Evolutionary conservation across 2,113 vertebrate genomes (phyloP).

Genomic region (Ciconia stormi): DNA sequence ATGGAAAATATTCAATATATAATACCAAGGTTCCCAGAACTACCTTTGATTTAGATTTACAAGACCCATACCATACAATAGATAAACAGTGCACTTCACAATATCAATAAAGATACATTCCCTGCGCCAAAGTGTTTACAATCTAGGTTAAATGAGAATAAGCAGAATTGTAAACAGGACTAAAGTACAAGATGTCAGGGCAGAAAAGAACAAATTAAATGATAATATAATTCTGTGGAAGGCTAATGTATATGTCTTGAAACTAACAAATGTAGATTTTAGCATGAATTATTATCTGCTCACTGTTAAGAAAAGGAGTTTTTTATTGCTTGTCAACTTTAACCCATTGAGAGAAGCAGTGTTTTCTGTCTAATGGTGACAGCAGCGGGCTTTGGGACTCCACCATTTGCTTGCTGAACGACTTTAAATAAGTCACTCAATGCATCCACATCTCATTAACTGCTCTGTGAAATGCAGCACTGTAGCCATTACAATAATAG

Average conservation of each 20-base stretch:
- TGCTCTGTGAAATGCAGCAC: not conserved
- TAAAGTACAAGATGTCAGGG: not conserved
- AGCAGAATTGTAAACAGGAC: not conserved
- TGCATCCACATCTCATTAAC: not conserved
- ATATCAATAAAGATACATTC: not conserved
- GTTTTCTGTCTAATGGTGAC: not conserved
- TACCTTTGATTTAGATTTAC: slow-evolving; percentile 19
- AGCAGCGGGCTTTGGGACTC: not conserved
- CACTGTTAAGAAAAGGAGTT: not conserved
- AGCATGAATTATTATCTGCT: not conserved
- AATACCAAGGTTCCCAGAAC: slow-evolving; percentile 9
- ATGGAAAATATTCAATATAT: slow-evolving; percentile 32
- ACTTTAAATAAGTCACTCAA: not conserved
- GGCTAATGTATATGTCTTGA: not conserved
- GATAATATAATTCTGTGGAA: not conserved
- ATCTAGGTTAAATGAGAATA: not conserved
- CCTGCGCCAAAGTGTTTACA: not conserved
- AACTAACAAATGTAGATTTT: not conserved
- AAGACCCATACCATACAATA: not conserved
- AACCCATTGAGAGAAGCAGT: not conserved
- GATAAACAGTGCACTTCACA: not conserved
- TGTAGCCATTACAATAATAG: not conserved
- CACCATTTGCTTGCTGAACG: not conserved
- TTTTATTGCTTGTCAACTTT: not conserved
- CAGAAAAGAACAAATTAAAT: not conserved